These are phyloP conservation scores for Laticauda laticaudata DNA, from an alignment of 2,113 vertebrate genomes.

Conservation along the genomic window DNA sequence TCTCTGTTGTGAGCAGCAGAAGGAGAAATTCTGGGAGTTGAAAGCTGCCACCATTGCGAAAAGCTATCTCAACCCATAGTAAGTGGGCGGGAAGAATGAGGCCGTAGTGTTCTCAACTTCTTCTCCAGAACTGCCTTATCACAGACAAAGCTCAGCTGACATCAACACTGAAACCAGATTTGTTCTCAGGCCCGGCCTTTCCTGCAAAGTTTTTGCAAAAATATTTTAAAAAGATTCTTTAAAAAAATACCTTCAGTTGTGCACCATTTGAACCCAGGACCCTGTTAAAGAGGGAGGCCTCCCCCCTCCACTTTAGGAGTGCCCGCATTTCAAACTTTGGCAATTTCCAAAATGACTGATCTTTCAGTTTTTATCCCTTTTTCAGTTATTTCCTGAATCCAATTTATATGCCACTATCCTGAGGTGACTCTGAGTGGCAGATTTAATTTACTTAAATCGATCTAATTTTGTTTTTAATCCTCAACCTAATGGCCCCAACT, in stretches of 20 bases:
- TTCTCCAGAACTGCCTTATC: not conserved
- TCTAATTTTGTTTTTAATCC: too few species aligned
- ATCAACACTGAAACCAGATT: not conserved
- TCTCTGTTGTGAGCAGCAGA: not conserved
- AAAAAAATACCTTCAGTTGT: not conserved
- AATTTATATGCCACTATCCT: not conserved
- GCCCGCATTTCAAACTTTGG: not conserved
- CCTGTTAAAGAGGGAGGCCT: not conserved
- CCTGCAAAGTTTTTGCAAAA: not conserved
- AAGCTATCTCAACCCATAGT: not conserved
- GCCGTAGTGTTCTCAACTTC: not conserved
- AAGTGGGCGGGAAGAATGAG: not conserved
- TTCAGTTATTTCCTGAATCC: not conserved
- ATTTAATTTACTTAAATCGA: too few species aligned
- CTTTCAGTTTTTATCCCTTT: not conserved
- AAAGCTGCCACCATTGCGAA: not conserved
- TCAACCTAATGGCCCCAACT: too few species aligned
- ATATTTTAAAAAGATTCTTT: not conserved
- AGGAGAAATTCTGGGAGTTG: not conserved
- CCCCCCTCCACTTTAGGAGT: too few species aligned
- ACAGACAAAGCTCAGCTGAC: not conserved
- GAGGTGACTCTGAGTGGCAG: too few species aligned
- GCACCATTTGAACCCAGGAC: not conserved
- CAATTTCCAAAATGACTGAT: not conserved
- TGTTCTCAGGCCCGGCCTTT: not conserved